Evolutionary conservation across 1,140 invertebrate species (phyloP).

Genomic region (Heliothis subflexa): DNA sequence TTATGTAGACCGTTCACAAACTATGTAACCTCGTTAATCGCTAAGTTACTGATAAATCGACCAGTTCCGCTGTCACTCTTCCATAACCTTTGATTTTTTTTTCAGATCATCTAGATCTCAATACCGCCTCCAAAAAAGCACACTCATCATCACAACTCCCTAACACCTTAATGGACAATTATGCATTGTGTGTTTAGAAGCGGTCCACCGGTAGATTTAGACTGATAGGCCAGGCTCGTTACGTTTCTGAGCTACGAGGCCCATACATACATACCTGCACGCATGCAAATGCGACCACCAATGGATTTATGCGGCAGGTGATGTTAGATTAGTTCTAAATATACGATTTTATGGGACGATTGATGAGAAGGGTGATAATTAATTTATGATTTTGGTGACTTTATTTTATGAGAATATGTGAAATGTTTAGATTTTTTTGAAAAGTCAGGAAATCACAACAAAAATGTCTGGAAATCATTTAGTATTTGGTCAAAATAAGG

Average conservation of each 20-base stretch:
- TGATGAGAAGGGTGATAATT: slow-evolving; percentile 16
- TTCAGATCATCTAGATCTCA: background rate
- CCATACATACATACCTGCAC: slow-evolving; percentile 56
- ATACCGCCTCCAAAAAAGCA: slow-evolving; percentile 12
- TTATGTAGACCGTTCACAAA: no score
- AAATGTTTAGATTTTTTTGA: no score
- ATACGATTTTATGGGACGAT: slow-evolving; percentile 25
- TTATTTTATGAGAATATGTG: no score
- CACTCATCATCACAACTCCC: slow-evolving; percentile 2
- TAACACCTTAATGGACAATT: slow-evolving; percentile 58
- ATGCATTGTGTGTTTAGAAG: slow-evolving; percentile 63
- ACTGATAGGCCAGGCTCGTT: slow-evolving; percentile 58
- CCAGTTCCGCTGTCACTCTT: no score
- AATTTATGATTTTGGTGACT: slow-evolving; percentile 19
- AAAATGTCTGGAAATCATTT: no score
- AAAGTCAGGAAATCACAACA: no score
- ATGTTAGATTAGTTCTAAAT: slow-evolving; percentile 46
- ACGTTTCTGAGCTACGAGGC: slow-evolving; percentile 50
- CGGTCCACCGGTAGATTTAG: slow-evolving; percentile 56
- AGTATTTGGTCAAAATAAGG: no score
- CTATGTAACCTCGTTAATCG: no score
- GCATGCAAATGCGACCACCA: slow-evolving; percentile 48
- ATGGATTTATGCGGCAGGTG: slow-evolving; percentile 47
- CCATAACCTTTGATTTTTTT: no score
- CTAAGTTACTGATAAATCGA: no score